Base-by-base conservation (phyloP, 1,140 invertebrate species). In the Coenobita brevimanus region DNA sequence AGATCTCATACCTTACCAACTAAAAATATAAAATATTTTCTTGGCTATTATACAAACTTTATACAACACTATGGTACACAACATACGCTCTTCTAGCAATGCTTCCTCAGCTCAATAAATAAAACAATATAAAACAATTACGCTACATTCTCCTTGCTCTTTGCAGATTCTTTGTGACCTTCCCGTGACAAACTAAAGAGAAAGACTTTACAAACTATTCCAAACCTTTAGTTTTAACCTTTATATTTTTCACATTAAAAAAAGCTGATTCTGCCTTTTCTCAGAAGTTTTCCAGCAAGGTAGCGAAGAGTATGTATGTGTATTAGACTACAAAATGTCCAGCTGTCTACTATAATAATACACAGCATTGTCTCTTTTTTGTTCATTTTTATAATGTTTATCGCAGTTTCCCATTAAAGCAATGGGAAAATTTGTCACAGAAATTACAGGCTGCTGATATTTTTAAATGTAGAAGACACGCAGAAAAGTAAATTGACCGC, bases 1-100 rank as follows among this genome's bases (percentile, higher is more conserved):
- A 88, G 86, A 88, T 88, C 86, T 88, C 79, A 64, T 82, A 82
- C 86, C 86, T 88, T 88, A 88, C 80, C 86, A 88, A 88, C 86
- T 88, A 88, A 88, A 87, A 88, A 88, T 88, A 88, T 88, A 88
- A 88, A 88, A 88, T 88, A 88, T 88, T 88, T 88, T 87, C 84
- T 87, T 88, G 86, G 82, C 86, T 88, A 88, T 88, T 88, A 75
- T 88, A 88, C 86, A 88, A 88, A 88, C 86, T 88, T 88, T 88
- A 88, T 88, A 88, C 86, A 88, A 88, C 86, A 88, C 81, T 88
- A 88, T 88, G 81, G 86, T 88, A 88, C 86, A 88, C 86, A 88
- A 88, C 86, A 88, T 88, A 88, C 73, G 86, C 86, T 88, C 86
- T 88, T 88, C 78, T 76, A 88, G 85, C 85, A 88, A 82, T 82